A percentile compares a stretch with the other conserved stretches of the same genome.
phyloP scores from a whole-genome alignment of 2,797 vertebrate species.

The Carcharodon carcharias region DNA sequence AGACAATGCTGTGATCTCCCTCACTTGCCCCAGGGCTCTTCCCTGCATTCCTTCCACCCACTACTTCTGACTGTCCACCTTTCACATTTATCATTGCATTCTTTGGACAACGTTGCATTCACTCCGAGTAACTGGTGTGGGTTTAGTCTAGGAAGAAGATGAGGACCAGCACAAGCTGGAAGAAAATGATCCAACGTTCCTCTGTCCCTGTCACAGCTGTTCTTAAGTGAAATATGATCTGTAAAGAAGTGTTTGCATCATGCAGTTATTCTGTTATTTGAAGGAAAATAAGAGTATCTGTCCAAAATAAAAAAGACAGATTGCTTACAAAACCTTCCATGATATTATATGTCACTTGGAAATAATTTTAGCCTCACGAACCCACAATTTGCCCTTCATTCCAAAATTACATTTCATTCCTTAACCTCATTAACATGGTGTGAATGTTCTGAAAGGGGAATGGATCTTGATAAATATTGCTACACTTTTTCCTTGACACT shows the following conservation, averaged over 20 bases:
- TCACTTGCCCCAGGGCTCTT: background rate
- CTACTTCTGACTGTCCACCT: no score
- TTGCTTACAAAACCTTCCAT: background rate
- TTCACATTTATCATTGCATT: background rate
- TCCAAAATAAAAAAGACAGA: background rate
- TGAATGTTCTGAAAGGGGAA: background rate
- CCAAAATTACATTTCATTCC: background rate
- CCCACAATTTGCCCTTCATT: background rate
- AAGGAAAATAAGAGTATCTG: background rate
- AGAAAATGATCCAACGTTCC: background rate
- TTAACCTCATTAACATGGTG: background rate
- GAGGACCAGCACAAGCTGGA: no score
- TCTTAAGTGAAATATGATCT: background rate
- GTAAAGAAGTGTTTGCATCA: background rate
- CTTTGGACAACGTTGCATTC: background rate
- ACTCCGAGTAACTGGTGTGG: background rate
- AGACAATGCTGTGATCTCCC: background rate
- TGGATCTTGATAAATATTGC: background rate
- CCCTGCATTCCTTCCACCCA: no score
- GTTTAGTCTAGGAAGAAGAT: background rate
- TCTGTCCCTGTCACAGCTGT: background rate
- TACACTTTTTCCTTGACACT: background rate
- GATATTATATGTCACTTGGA: background rate
- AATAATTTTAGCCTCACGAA: background rate
- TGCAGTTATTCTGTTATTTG: background rate